phyloP scores from a whole-genome alignment of 2,888 invertebrate species.

The Cheilosia grossa region DNA sequence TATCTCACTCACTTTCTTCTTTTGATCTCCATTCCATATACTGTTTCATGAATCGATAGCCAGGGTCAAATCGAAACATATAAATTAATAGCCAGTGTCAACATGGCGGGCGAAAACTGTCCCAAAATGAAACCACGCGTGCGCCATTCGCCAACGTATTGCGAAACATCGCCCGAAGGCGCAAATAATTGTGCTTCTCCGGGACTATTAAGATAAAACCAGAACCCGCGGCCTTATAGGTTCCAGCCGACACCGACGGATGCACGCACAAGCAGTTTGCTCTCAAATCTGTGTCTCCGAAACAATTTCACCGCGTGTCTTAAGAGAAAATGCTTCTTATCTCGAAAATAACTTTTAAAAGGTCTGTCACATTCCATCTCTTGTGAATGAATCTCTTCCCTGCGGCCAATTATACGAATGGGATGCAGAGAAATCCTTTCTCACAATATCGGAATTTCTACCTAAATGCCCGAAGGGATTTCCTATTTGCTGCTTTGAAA shows the following conservation, averaged over 20 bases:
- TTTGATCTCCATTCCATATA: slow-evolving; percentile 29
- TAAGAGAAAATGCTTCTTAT: slow-evolving; percentile 56
- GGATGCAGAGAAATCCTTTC: slow-evolving; percentile 47
- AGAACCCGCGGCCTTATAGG: slow-evolving; percentile 56
- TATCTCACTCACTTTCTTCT: slow-evolving; percentile 65
- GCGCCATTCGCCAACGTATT: slow-evolving; percentile 21
- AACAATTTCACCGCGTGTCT: slow-evolving; percentile 57
- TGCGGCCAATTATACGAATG: slow-evolving; percentile 26
- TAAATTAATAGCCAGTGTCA: slow-evolving; percentile 74
- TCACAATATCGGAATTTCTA: slow-evolving; percentile 62
- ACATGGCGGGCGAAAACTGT: slow-evolving; percentile 57
- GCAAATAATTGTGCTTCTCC: slow-evolving; percentile 79
- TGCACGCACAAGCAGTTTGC: not conserved
- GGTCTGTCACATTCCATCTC: slow-evolving; percentile 72
- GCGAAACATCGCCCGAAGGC: slow-evolving; percentile 75
- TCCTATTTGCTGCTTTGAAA: slow-evolving; percentile 44
- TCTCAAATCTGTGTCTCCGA: slow-evolving; percentile 38
- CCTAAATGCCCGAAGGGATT: slow-evolving; percentile 67
- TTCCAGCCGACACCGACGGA: not conserved
- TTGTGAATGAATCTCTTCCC: slow-evolving; percentile 64
- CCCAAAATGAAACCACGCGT: slow-evolving; percentile 55
- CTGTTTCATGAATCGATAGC: slow-evolving; percentile 25
- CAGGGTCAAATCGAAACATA: slow-evolving; percentile 51
- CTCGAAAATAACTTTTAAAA: slow-evolving; percentile 63
- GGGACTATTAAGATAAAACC: slow-evolving; percentile 78